Conservation (phyloP, 2,113 vertebrate species). For the Martes martes region DNA sequence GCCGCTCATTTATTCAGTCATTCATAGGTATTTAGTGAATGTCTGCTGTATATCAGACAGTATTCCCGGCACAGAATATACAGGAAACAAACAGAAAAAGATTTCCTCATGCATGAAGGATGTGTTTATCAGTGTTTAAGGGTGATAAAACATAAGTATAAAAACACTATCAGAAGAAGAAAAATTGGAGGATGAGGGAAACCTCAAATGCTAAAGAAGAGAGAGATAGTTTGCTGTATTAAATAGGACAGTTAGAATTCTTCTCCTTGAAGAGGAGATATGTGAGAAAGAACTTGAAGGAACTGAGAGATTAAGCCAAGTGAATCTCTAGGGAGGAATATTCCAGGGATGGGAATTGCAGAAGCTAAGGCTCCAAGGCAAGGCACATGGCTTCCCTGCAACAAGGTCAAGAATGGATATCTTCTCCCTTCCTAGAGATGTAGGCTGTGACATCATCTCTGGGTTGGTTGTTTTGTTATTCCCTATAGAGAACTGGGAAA, state of each 20-base stretch:
- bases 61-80: background rate
- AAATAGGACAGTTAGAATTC: background rate
- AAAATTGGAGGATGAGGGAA: background rate
- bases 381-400: background rate
- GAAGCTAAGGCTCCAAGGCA: background rate
- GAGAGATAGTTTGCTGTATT: background rate
- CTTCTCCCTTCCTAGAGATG: background rate
- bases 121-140: background rate
- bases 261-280: background rate
- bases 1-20: background rate
- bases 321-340: background rate
- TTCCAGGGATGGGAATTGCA: background rate
- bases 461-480: background rate
- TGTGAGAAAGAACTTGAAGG: background rate
- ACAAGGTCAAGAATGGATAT: accelerated
- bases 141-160: background rate
- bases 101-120: background rate
- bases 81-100: background rate
- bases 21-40: background rate
- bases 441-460: background rate
- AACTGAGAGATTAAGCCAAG: background rate
- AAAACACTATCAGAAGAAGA: background rate
- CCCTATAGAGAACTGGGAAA: background rate
- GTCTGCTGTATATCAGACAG: background rate
- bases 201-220: background rate